Percentiles rank a stretch among this genome's conserved stretches.
Evolutionary conservation across 1,140 invertebrate species (phyloP).

Genomic region (Nasonia longicornis): DNA sequence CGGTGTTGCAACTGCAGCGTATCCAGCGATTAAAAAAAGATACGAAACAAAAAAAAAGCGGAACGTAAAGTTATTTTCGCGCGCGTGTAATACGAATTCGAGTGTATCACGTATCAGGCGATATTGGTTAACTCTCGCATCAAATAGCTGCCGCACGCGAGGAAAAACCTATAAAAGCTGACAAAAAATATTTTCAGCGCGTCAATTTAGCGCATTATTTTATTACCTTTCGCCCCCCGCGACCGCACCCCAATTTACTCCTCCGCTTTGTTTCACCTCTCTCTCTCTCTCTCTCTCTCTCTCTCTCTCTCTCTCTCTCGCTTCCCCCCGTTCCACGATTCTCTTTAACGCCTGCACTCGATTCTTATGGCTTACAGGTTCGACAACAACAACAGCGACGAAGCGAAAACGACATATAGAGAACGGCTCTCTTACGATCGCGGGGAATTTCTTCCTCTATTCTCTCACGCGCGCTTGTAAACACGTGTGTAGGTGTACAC

Average conservation of each 20-base stretch:
- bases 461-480: slow-evolving; percentile 52
- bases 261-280: slow-evolving; percentile 48
- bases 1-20: too few relatives aligned
- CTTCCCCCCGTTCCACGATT: slow-evolving; percentile 44
- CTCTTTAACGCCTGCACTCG: slow-evolving; percentile 48
- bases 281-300: slow-evolving; percentile 14
- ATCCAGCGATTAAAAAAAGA: background rate
- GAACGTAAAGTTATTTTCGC: slow-evolving; percentile 6
- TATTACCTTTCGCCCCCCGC: slow-evolving; percentile 34
- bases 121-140: slow-evolving; percentile 32
- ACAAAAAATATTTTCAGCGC: slow-evolving; percentile 31
- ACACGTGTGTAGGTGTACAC: slow-evolving; percentile 42
- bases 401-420: background rate
- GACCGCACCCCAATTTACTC: slow-evolving; percentile 31
- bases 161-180: background rate
- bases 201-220: slow-evolving; percentile 4
- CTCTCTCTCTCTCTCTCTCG: background rate
- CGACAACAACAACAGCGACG: slow-evolving; percentile 20
- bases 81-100: slow-evolving; percentile 5
- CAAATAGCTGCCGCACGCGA: slow-evolving; percentile 22
- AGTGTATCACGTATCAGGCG: slow-evolving; percentile 18
- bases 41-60: background rate
- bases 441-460: slow-evolving; percentile 6
- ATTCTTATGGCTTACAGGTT: slow-evolving; percentile 37
- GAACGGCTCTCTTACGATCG: background rate